Evolutionary conservation across 2,888 invertebrate species (phyloP), one percentile per base, ranked within the genome.

Genomic region (Drosophila flavopinicola): DNA sequence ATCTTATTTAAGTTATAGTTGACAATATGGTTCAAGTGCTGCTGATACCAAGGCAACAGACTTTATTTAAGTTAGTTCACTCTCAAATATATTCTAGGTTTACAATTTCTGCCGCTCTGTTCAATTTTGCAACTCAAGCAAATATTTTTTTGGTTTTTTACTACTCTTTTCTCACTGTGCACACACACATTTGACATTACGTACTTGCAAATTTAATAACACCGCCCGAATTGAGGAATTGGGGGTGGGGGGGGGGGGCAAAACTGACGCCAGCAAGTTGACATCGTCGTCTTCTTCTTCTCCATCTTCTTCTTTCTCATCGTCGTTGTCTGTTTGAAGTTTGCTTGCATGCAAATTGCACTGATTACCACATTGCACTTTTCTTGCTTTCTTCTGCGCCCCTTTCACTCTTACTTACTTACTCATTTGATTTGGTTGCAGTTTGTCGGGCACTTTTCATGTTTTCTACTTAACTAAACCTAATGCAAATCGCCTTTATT

Each of bases 291-390:
- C 7, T n/a, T 6, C 15, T 10, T 15, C 25, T 32, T 11, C 11
- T 13, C 7, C 2, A 6, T 32, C 32, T n/a, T 13, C 32, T 25
- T 42, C 42, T n/a, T 29, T 17, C 6, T 37, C 20, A 20, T 24
- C 54, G 1, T 67, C 61, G 47, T 64, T 78, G 74, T 75, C 75
- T 84, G 51, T 70, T 77, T 69, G 72, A 76, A 85, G 80, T 83
- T 78, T 75, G 75, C 79, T 68, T 76, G 84, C 84, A 85, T 85
- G 84, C 78, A 84, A 83, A 84, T 84, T 76, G 78, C 84, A 66
- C 76, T 85, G 85, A 84, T 84, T 84, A 80, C 82, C 78, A 66
- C 75, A 70, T 63, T 84, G 82, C 80, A 80, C 66, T 80, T 84
- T 77, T 63, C 63, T 35, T 39, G 29, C 57, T 33, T 15, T 9